Percentiles rank a stretch among this genome's conserved stretches.
Conservation (phyloP, 1,140 invertebrate genomes). For the Drosophila ercepeae region DNA sequence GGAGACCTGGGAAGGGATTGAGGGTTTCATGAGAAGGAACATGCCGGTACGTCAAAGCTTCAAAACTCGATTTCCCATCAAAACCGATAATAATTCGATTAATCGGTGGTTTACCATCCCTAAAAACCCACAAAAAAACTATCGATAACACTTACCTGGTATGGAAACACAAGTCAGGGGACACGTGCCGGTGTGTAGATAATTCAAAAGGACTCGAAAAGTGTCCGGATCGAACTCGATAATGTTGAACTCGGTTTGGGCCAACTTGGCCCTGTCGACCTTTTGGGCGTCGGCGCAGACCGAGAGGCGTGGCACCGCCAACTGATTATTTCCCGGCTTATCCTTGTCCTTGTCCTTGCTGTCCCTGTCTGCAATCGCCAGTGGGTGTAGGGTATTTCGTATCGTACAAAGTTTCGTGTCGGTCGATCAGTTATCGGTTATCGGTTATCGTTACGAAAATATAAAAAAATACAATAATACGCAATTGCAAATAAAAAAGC, state of each 20-base stretch:
- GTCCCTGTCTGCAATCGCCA: conserved; percentile 87
- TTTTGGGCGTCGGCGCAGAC: conserved; percentile 97
- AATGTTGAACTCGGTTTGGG: conserved; percentile 97
- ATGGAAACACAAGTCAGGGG: conserved; percentile 95
- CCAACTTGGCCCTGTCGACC: conserved; percentile 94
- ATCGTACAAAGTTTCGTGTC: conserved; percentile 9
- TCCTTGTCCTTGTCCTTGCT: conserved; percentile 93
- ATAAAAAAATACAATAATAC: conserved; percentile 2
- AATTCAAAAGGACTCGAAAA: conserved; percentile 94
- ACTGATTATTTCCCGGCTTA: conserved; percentile 88
- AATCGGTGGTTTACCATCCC: too few species aligned
- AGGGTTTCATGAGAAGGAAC: not conserved
- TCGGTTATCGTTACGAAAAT: conserved; percentile 10
- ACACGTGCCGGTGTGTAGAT: conserved; percentile 96
- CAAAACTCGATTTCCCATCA: not conserved
- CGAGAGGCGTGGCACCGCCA: conserved; percentile 93
- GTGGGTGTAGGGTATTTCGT: conserved; percentile 31
- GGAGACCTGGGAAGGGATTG: conserved; percentile 86
- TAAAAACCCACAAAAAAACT: too few species aligned
- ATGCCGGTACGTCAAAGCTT: too few species aligned
- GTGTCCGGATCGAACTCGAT: conserved; percentile 98
- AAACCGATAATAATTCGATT: not conserved
- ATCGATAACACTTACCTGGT: conserved; percentile 86
- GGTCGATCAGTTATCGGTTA: conserved; percentile 12
- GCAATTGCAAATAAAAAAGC: conserved; percentile 24